Conservation (phyloP, 2,888 invertebrate species). For the Abrostola triplasia region DNA sequence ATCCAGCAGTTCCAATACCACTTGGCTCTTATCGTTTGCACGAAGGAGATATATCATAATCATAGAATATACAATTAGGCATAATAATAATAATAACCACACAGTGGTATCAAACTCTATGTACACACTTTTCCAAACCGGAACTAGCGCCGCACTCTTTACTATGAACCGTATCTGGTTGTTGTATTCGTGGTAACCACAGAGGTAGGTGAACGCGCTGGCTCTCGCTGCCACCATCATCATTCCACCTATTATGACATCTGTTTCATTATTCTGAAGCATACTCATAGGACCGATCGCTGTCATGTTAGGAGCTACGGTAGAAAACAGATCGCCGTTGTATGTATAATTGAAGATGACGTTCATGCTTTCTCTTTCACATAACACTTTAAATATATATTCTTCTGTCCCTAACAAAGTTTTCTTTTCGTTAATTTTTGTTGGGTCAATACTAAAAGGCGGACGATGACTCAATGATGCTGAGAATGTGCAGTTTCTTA, state of each 20-base stretch:
- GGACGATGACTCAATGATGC: slow-evolving; percentile 67
- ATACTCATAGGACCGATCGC: slow-evolving; percentile 42
- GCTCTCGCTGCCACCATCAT: slow-evolving; percentile 42
- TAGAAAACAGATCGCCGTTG: slow-evolving; percentile 24
- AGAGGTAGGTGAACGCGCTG: slow-evolving; percentile 59
- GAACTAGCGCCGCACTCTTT: slow-evolving; percentile 52
- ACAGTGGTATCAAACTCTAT: slow-evolving; percentile 61
- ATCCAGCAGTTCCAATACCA: slow-evolving; percentile 61
- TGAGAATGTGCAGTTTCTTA: slow-evolving; percentile 69
- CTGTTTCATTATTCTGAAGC: slow-evolving; percentile 55
- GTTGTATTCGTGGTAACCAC: slow-evolving; percentile 55
- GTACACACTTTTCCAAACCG: slow-evolving; percentile 62
- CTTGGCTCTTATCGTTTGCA: slow-evolving; percentile 53
- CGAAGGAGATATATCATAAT: slow-evolving; percentile 51
- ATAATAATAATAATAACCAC: slow-evolving; percentile 61
- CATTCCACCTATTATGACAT: slow-evolving; percentile 54
- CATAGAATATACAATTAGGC: slow-evolving; percentile 55
- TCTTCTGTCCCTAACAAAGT: slow-evolving; percentile 47
- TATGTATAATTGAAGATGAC: slow-evolving; percentile 38
- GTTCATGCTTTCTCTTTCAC: slow-evolving; percentile 41
- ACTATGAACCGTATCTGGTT: slow-evolving; percentile 66
- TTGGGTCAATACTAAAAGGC: slow-evolving; percentile 61
- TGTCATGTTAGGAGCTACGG: slow-evolving; percentile 40
- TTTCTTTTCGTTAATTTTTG: slow-evolving; percentile 13
- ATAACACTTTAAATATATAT: slow-evolving; percentile 37